phyloP scores from a whole-genome alignment of 2,888 invertebrate genomes.

The Conus canariensis region DNA sequence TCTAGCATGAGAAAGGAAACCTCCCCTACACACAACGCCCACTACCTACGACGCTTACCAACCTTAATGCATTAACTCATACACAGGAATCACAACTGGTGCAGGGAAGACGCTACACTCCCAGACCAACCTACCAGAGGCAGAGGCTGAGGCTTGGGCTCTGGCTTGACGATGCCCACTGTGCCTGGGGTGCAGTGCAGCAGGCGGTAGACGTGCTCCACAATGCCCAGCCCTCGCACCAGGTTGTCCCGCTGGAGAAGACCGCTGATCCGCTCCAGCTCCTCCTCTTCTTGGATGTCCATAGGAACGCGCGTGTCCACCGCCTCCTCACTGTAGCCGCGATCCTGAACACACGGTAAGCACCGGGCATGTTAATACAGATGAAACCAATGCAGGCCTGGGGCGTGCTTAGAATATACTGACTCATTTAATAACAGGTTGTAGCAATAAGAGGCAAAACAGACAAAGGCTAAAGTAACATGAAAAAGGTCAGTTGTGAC shows the following conservation, averaged over 20 bases:
- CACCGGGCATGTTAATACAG: too few relatives aligned
- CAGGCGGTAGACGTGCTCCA: conserved; percentile 77
- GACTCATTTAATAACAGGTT: too few relatives aligned
- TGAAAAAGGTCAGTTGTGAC: too few relatives aligned
- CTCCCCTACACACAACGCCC: too few relatives aligned
- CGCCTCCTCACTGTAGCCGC: conserved; percentile 58
- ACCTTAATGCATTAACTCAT: too few relatives aligned
- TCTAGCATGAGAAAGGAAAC: too few relatives aligned
- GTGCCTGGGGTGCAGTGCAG: conserved; percentile 77
- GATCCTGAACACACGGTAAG: not conserved
- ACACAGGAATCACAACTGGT: too few relatives aligned
- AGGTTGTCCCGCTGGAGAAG: conserved; percentile 78
- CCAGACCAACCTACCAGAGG: conserved; percentile 23
- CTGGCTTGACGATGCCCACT: conserved; percentile 70
- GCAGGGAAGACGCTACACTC: not conserved
- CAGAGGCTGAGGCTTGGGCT: conserved; percentile 56
- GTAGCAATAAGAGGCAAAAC: not conserved
- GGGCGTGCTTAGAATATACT: too few relatives aligned
- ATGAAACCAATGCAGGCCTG: too few relatives aligned
- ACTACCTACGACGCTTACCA: too few relatives aligned
- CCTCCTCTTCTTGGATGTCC: conserved; percentile 78
- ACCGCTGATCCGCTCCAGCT: conserved; percentile 77
- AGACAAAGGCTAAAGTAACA: too few relatives aligned
- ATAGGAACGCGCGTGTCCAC: conserved; percentile 74
- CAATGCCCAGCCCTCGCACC: conserved; percentile 77